These are phyloP conservation scores for Amorpha juglandis DNA, from an alignment of 2,888 invertebrate genomes.

Conservation along the genomic window DNA sequence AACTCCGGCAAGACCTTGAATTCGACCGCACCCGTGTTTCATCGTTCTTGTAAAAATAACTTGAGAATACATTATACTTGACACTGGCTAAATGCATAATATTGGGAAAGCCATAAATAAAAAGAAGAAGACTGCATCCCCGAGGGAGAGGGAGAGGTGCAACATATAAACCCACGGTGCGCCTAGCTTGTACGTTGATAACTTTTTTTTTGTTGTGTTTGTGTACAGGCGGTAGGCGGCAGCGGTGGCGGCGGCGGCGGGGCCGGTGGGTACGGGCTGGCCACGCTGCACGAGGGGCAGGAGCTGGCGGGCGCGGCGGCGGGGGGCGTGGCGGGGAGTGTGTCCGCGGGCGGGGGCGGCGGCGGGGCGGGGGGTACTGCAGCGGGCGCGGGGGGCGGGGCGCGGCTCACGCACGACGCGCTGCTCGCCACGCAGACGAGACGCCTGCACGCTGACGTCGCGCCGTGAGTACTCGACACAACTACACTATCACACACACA, in stretches of 20 bases:
- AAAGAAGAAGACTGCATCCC: too few relatives aligned
- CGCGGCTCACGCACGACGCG: slow-evolving; percentile 90
- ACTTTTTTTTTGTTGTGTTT: too few relatives aligned
- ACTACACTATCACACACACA: background rate
- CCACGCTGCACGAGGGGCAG: slow-evolving; percentile 94
- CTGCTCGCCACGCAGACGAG: slow-evolving; percentile 91
- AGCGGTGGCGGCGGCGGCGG: too few relatives aligned
- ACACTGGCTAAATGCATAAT: too few relatives aligned
- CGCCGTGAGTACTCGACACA: slow-evolving; percentile 63
- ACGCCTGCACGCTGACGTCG: slow-evolving; percentile 86
- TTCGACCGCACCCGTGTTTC: too few relatives aligned
- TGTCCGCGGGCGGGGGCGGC: slow-evolving; percentile 59
- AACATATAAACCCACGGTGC: too few relatives aligned
- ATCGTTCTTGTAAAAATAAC: too few relatives aligned
- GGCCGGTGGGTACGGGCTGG: slow-evolving; percentile 83
- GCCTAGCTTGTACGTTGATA: too few relatives aligned
- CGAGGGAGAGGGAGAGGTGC: too few relatives aligned
- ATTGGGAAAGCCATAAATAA: too few relatives aligned
- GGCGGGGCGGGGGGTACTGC: slow-evolving; percentile 62
- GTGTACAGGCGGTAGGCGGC: slow-evolving; percentile 39
- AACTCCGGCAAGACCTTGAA: too few relatives aligned
- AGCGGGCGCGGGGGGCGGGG: slow-evolving; percentile 78
- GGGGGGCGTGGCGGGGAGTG: slow-evolving; percentile 81
- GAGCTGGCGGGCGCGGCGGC: slow-evolving; percentile 84
- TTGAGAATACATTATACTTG: too few relatives aligned